These are phyloP conservation scores for Leptopilina myrica DNA, from an alignment of 2,888 invertebrate species.

Conservation along the genomic window DNA sequence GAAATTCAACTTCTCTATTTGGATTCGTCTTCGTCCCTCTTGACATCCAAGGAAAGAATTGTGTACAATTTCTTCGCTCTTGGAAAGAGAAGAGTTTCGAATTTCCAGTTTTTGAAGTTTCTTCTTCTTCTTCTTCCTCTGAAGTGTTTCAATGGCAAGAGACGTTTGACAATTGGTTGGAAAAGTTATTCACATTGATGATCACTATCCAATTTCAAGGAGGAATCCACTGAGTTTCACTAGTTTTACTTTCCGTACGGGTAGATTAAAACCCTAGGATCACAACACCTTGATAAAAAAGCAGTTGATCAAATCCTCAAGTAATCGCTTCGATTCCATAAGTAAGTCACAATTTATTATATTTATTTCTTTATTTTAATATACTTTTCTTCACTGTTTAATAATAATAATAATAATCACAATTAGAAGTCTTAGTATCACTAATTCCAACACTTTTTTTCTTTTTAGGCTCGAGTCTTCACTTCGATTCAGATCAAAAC, in stretches of 20 bases:
- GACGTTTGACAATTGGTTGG: no score
- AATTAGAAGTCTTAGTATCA: background rate
- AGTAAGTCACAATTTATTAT: background rate
- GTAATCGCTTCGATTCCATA: background rate
- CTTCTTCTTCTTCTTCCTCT: background rate
- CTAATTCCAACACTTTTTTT: slow-evolving; percentile 17
- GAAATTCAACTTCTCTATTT: no score
- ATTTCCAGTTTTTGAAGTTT: no score
- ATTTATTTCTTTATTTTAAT: background rate
- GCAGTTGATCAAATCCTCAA: slow-evolving; percentile 7
- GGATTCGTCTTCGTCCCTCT: no score
- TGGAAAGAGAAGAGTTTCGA: no score
- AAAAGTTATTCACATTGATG: background rate
- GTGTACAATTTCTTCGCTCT: no score
- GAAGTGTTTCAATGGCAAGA: background rate
- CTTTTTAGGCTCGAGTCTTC: background rate
- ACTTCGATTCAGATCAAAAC: no score
- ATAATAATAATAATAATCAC: background rate
- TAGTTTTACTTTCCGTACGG: background rate
- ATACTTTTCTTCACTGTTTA: slow-evolving; percentile 22
- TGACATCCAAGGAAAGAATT: no score
- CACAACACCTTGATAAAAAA: slow-evolving; percentile 19
- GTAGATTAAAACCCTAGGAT: background rate
- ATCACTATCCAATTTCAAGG: background rate
- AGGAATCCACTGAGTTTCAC: background rate